Evolutionary conservation across 1,140 invertebrate species (phyloP), one percentile per base, ranked within the genome.

Genomic region (Drosophila mayri): DNA sequence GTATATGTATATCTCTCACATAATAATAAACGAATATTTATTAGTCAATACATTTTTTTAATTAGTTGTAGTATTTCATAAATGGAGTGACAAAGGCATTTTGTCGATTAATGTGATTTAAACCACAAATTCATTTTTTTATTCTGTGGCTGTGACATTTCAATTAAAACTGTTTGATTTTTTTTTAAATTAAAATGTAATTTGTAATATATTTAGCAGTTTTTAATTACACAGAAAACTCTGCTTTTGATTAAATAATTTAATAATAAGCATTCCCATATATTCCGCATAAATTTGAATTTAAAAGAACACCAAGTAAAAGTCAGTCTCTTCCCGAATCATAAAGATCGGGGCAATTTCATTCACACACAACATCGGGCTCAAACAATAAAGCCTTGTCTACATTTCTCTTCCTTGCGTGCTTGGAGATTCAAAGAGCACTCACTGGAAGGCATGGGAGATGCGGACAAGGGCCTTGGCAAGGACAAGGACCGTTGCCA

Each of bases 401-500:
- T 43, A 70, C 62, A 67, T 30, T 54, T 54, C 18, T 67, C 18
- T 35, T 18, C 38, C 14, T 38, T 52, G 30, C 22, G 37, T 41
- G 25, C 37, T 37, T 41, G 32, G 44, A 64, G 32, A 62, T 64
- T 43, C 16, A 18, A 30, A 37, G 18, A 38, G 25, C 25, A 10
- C 65, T 7, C 65, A 40, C 46, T 6, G 22, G 28, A 32, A 18
- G 50, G 30, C 47, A 70, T 70, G 66, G 47, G 38, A 44, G 66
- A 70, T 28, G 47, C 14, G 38, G 66, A 54, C 22, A 35, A 35
- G 20, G 44, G 60, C 5, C 44, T 18, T 16, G 12, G 20, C 38
- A 35, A 37, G 14, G 28, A 30, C n/a, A 30, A 52, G 20, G 38
- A 20, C 28, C 37, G n/a, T 41, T 18, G 44, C 16, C 65, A 18